Evolutionary conservation across 2,888 invertebrate genomes (phyloP), one percentile per base, ranked within the genome.

Genomic region (Yponomeuta malinellus): DNA sequence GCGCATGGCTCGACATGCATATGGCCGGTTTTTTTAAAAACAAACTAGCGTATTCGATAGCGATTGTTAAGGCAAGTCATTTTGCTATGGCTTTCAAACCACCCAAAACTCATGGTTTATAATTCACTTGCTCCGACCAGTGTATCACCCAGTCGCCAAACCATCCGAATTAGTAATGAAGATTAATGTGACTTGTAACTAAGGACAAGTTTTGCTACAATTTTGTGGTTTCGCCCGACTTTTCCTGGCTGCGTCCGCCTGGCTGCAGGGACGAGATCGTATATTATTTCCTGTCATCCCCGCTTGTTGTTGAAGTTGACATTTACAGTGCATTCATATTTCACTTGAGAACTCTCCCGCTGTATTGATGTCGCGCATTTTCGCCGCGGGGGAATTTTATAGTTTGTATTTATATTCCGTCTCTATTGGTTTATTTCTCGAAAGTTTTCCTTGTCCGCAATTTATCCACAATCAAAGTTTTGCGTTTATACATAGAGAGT

Each of bases 221-320:
- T 59, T 59, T 15, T 59, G 52, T 15, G 52, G 52, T 12, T 59
- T 12, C 8, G 33, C 48, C 37, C 68, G 68, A 33, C 48, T 23
- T 37, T 43, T 68, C 31, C n/a, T 52, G 29, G 63, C 67, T 48
- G 12, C 70, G 43, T 64, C 29, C 15, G 59, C 29, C 10, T 69
- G 65, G 69, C 65, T 68, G 63, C 23, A 63, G 71, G 48, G 74
- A 72, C 71, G 72, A 74, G 74, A 74, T 77, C 75, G 79, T 80
- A 80, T 80, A 76, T 78, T 77, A 80, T 80, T 79, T 77, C 74
- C 69, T 71, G 63, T 71, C 66, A 69, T 72, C 70, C 67, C 73
- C 73, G 75, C 76, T 78, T 76, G 78, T 78, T 78, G 77, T 74
- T 48, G 68, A 66, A 70, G 70, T 72, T 74, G 76, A 78, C 76